phyloP scores from a whole-genome alignment of 2,113 vertebrate species.

The Dipodomys ordii region DNA sequence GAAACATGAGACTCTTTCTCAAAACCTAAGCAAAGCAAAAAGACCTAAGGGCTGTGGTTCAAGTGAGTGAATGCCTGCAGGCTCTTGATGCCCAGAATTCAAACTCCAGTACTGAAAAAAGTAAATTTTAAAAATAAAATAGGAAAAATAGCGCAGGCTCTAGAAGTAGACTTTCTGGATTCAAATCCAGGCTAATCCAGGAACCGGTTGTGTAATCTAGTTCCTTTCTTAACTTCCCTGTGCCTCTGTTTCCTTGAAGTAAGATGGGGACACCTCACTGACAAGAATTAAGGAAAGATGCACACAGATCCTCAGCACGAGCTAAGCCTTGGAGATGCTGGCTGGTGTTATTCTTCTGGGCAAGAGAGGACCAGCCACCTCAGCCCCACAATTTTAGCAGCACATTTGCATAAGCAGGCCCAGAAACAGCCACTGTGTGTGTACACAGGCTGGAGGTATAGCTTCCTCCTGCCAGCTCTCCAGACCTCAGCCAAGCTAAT shows the following conservation, averaged over 20 bases:
- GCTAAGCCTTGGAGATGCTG: neutral
- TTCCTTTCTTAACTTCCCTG: neutral
- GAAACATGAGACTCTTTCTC: no score
- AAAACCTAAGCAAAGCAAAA: no score
- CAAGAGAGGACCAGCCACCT: neutral
- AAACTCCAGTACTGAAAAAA: no score
- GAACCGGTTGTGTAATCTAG: neutral
- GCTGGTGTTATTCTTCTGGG: neutral
- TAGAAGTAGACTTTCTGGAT: neutral
- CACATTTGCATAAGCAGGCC: slow-evolving; percentile 49
- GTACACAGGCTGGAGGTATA: rapidly evolving
- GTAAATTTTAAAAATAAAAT: neutral
- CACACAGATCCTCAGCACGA: neutral
- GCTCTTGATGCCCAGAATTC: no score
- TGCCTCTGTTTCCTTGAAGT: neutral
- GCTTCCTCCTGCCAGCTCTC: slow-evolving; percentile 1
- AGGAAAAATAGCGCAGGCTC: neutral
- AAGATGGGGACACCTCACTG: neutral
- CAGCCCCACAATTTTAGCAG: slow-evolving; percentile 50
- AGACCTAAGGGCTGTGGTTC: no score
- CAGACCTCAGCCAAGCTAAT: neutral
- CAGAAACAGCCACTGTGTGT: neutral
- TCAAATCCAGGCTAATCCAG: neutral
- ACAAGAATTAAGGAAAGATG: neutral
- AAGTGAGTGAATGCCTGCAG: no score